Conservation (phyloP, 2,113 vertebrate genomes). For the Eurystomus gularis region DNA sequence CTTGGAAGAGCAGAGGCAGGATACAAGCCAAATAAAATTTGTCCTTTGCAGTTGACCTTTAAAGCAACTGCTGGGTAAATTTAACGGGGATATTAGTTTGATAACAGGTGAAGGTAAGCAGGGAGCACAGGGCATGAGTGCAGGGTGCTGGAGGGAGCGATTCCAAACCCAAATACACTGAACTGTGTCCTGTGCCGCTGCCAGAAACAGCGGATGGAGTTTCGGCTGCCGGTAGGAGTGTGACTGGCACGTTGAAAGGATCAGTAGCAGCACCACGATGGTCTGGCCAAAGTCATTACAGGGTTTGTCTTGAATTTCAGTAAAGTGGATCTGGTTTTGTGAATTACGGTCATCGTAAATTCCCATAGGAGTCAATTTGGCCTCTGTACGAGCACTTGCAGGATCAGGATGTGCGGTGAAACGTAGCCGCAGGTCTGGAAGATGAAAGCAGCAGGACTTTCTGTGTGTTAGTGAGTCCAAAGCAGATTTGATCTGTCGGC, state of each 20-base stretch:
- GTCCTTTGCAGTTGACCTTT: conserved; percentile 56
- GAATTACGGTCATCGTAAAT: neutral
- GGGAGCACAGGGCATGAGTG: neutral
- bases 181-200: neutral
- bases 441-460: neutral
- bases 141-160: neutral
- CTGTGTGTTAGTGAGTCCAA: neutral
- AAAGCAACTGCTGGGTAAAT: conserved; percentile 16
- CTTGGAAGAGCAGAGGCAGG: neutral
- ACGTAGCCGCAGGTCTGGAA: neutral
- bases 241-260: neutral
- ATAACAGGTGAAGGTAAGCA: neutral
- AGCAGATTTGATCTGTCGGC: neutral
- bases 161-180: neutral
- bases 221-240: neutral
- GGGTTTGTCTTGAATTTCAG: neutral
- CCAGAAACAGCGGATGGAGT: neutral
- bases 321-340: neutral
- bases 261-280: neutral
- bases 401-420: neutral
- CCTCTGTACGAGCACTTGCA: neutral
- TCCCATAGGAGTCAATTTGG: neutral
- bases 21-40: conserved; percentile 24
- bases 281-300: neutral
- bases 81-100: conserved; percentile 16